These are phyloP conservation scores for Ectropis grisescens DNA, from an alignment of 1,140 invertebrate species.

Conservation along the genomic window DNA sequence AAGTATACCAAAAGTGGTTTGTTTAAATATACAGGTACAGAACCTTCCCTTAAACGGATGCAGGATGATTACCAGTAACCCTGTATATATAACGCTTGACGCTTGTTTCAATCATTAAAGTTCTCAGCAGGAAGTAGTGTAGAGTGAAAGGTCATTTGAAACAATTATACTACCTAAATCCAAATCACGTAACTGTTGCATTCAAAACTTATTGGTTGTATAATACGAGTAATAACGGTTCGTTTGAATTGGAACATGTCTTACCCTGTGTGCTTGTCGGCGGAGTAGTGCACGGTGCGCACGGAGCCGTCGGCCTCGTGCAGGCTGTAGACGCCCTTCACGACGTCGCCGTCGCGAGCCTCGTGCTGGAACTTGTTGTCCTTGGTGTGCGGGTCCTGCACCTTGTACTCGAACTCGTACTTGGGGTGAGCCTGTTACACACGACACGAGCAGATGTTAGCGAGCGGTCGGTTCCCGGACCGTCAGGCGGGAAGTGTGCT, in stretches of 20 bases:
- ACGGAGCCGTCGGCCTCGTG: slow-evolving; percentile 57
- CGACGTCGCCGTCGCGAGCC: slow-evolving; percentile 42
- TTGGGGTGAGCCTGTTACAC: slow-evolving; percentile 26
- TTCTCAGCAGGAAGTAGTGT: no score
- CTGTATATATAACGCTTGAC: no score
- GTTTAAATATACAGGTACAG: no score
- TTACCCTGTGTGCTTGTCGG: slow-evolving; percentile 54
- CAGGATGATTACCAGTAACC: no score
- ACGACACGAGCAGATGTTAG: slow-evolving; percentile 3
- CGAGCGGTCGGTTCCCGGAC: slow-evolving; percentile 1
- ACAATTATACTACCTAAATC: no score
- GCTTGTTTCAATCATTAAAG: no score
- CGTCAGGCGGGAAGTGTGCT: slow-evolving; percentile 4
- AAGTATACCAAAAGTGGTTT: no score
- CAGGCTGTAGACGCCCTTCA: slow-evolving; percentile 64
- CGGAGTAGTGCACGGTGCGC: slow-evolving; percentile 49
- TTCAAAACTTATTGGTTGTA: no score
- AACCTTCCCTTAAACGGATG: no score
- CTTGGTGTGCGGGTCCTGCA: slow-evolving; percentile 40
- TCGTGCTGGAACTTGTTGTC: slow-evolving; percentile 48
- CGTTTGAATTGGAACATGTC: background rate
- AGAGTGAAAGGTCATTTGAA: no score
- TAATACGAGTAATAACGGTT: no score
- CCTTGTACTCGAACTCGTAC: slow-evolving; percentile 61
- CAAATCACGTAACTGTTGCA: no score